These are phyloP conservation scores for Benthosema pterotum DNA, from an alignment of 2,797 vertebrate genomes.

Conservation along the genomic window DNA sequence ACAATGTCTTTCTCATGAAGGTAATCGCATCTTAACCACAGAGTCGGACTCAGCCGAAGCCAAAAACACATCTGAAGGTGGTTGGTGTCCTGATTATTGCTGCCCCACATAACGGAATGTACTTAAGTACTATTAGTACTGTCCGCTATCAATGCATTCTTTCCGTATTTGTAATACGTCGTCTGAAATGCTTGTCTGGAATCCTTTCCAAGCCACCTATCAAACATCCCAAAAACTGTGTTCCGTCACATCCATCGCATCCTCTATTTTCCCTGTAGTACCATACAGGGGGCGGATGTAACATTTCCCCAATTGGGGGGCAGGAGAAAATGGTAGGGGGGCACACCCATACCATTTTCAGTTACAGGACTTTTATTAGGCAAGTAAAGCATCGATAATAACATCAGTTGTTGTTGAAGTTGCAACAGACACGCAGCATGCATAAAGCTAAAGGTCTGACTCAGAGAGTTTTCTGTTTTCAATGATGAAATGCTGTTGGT, in stretches of 20 bases:
- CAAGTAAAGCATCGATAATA: too few species aligned
- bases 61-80: constrained; percentile 46
- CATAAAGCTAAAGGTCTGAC: too few species aligned
- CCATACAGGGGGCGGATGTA: too few species aligned
- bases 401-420: too few species aligned
- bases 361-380: too few species aligned
- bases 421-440: too few species aligned
- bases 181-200: constrained; percentile 38
- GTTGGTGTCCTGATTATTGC: constrained; percentile 63
- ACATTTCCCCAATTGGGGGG: too few species aligned
- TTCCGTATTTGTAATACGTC: constrained; percentile 59
- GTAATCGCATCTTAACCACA: constrained; percentile 3
- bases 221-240: too few species aligned
- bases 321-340: too few species aligned
- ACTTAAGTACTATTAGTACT: constrained; percentile 55
- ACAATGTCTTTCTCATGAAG: constrained; percentile 2
- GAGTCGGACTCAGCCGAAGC: constrained; percentile 11
- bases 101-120: constrained; percentile 52
- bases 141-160: constrained; percentile 62
- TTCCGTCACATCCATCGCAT: background rate
- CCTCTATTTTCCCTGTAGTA: background rate
- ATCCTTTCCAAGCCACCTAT: constrained; percentile 19
- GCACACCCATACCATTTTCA: too few species aligned
- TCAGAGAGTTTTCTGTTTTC: too few species aligned
- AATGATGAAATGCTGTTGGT: too few species aligned